Base-by-base conservation (phyloP, 2,113 vertebrate genomes). In the Salminus brasiliensis region DNA sequence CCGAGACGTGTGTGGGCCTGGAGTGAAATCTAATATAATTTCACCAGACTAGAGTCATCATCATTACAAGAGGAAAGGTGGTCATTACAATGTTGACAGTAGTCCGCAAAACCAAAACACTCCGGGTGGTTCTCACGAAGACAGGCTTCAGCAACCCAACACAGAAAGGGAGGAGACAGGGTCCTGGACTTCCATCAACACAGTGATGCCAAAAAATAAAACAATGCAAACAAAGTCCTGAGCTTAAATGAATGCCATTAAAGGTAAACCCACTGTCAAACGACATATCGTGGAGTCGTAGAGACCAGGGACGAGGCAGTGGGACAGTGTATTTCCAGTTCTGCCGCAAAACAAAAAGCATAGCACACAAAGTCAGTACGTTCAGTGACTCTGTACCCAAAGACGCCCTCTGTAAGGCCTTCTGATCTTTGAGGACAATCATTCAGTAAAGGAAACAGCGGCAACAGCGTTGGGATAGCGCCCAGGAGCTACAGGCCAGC, bases 81-180 rank as follows among this genome's bases (percentile, higher is more conserved):
- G 65, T 78, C 27, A 60, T 78, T 70, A 60, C 10, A 45, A 47
- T 70, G 66, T 69, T 70, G 25, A 69, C 29, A 47, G 66, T 68
- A 69, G 21, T 69, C 30, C 32, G 11, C 15, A 21, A 59, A 69
- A 43, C 57, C 7, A 52, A 55, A 52, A 27, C 5, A 55, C 32
- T 39, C 12, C 12, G 47, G 6, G 21, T 34, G 3, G 1, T 52
- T 41, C 23, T 21, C 18, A 69, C 45, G 21, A 30, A 77, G 25
- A 55, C 5, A 25, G 1, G 9, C 4, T 25, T 32, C 30, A 52
- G 43, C 13, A 34, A 36, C 23, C 21, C 11, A 34, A 15, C 12
- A 12, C 4, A 21, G n/a, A 39, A 66, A 12, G 34, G 25, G 34
- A n/a, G n/a, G n/a, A 18, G 21, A 49, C 9, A 11, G 3, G 10